These are phyloP conservation scores for Girardinichthys multiradiatus DNA, from an alignment of 2,113 vertebrate species.

Conservation along the genomic window DNA sequence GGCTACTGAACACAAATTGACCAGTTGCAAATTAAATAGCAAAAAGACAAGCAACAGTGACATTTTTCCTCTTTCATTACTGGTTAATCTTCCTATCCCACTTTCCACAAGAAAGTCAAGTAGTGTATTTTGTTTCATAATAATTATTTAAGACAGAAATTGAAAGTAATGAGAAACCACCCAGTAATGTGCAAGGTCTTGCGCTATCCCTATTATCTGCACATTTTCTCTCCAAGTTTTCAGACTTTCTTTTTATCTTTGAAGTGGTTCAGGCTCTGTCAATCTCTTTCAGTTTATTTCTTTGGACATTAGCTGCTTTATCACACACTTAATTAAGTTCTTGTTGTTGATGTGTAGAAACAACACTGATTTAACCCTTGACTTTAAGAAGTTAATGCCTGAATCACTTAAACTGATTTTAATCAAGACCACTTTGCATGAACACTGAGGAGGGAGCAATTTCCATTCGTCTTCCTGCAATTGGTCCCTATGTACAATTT, in stretches of 20 bases:
- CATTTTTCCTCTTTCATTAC: not conserved
- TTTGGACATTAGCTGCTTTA: not conserved
- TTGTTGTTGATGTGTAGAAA: not conserved
- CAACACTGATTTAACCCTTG: not conserved
- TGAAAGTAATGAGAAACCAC: too few species aligned
- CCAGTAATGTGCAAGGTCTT: not conserved
- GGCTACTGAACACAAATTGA: not conserved
- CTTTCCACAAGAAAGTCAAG: not conserved
- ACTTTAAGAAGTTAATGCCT: too few species aligned
- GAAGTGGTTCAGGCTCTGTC: not conserved
- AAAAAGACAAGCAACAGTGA: not conserved
- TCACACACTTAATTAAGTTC: not conserved
- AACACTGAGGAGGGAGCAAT: too few species aligned
- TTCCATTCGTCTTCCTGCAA: not conserved
- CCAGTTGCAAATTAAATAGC: not conserved
- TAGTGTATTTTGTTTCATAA: too few species aligned
- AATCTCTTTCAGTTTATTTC: not conserved
- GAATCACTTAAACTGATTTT: too few species aligned
- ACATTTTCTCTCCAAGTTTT: not conserved
- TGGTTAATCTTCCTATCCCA: not conserved
- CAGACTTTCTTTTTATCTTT: not conserved
- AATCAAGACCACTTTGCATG: too few species aligned
- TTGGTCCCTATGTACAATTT: not conserved
- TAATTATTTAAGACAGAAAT: too few species aligned
- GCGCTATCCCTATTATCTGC: not conserved